Percentiles rank a stretch among this genome's conserved stretches.
phyloP scores from a whole-genome alignment of 2,797 vertebrate genomes.

The Pachyuromys duprasi region DNA sequence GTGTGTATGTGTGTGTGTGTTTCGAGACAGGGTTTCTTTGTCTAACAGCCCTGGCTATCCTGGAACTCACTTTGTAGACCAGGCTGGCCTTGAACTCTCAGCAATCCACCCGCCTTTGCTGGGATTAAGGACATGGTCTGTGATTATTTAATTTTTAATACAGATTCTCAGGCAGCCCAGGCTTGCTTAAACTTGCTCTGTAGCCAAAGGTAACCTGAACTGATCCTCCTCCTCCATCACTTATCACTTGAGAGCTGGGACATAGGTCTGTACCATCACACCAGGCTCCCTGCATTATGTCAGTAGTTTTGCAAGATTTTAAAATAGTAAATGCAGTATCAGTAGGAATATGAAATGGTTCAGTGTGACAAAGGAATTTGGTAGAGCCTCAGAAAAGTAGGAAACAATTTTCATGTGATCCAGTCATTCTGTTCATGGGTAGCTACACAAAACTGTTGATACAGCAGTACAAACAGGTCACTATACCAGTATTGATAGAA shows the following conservation, averaged over 20 bases:
- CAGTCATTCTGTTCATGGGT: background rate
- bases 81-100: background rate
- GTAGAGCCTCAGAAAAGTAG: background rate
- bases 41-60: background rate
- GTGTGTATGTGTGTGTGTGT: too few species aligned
- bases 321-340: background rate
- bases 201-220: background rate
- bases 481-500: accelerated
- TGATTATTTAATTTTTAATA: background rate
- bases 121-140: background rate
- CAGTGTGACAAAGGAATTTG: background rate
- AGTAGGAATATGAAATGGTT: background rate
- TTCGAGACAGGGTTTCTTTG: background rate
- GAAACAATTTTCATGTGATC: background rate
- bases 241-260: background rate
- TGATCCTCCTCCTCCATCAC: background rate
- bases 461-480: too few species aligned
- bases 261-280: background rate
- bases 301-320: slow-evolving; percentile 7
- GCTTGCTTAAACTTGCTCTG: background rate
- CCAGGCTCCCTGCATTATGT: background rate
- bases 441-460: background rate
- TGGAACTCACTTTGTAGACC: background rate
- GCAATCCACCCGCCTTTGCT: background rate
- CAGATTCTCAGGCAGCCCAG: background rate